A percentile compares a stretch with the other conserved stretches of the same genome.
Conservation (phyloP, 2,113 vertebrate genomes). For the Pagrus major region DNA sequence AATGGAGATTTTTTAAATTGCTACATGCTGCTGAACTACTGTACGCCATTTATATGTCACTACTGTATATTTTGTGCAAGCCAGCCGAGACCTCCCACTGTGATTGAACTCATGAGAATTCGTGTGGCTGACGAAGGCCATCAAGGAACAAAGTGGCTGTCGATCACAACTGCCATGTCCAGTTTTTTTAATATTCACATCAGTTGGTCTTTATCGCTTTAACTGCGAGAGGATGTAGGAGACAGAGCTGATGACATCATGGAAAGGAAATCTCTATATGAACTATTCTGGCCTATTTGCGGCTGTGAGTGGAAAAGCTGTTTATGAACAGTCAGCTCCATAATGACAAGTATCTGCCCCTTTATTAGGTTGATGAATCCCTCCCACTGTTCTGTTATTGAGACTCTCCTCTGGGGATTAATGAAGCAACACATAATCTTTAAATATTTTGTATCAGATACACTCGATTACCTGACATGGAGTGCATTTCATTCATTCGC, state of each 20-base stretch:
- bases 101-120: neutral
- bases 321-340: constrained; percentile 12
- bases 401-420: constrained; percentile 13
- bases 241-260: neutral
- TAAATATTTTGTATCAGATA: neutral
- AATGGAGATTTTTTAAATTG: constrained; percentile 10
- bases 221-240: neutral
- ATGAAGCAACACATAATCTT: neutral
- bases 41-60: neutral
- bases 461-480: neutral
- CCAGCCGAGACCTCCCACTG: neutral
- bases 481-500: neutral
- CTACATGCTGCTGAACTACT: neutral
- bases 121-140: constrained; percentile 6
- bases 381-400: neutral
- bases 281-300: constrained; percentile 3
- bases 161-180: constrained; percentile 37
- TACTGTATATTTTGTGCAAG: constrained; percentile 1
- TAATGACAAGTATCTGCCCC: constrained; percentile 14
- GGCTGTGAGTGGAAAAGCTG: neutral
- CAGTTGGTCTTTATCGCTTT: neutral
- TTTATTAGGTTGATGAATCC: constrained; percentile 14
- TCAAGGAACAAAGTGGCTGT: constrained; percentile 16
- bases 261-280: neutral
- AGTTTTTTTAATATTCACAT: neutral